These are phyloP conservation scores for Idaea straminata DNA, from an alignment of 2,888 invertebrate genomes.

Conservation along the genomic window DNA sequence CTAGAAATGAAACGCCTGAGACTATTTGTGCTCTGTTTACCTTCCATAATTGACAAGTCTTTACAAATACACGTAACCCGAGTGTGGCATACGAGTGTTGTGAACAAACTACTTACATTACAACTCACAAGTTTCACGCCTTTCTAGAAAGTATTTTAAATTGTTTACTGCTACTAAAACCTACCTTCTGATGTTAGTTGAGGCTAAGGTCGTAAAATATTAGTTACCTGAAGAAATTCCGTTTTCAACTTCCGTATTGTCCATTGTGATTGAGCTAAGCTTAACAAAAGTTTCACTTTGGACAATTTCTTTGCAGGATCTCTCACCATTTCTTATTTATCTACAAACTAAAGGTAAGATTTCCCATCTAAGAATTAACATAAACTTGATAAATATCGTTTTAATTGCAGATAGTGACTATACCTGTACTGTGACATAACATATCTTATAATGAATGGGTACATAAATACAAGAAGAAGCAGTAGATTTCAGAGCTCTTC, in stretches of 20 bases:
- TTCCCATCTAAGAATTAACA: neutral
- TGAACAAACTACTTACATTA: neutral
- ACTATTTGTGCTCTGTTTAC: slow-evolving; percentile 69
- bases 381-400: neutral
- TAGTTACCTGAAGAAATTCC: neutral
- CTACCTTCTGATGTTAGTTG: neutral
- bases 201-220: neutral
- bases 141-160: slow-evolving; percentile 6
- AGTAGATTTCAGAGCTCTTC: slow-evolving; percentile 29
- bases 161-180: neutral
- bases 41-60: slow-evolving; percentile 43
- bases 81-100: slow-evolving; percentile 9
- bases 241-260: neutral
- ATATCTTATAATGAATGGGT: neutral
- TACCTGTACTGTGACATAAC: neutral
- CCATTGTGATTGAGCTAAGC: neutral
- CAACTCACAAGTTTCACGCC: slow-evolving; percentile 12
- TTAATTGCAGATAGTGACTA: slow-evolving; percentile 6
- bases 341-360: neutral
- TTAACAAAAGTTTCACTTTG: neutral
- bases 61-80: slow-evolving; percentile 11
- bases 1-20: slow-evolving; percentile 41
- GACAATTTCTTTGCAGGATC: neutral
- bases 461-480: slow-evolving; percentile 24
- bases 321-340: neutral